phyloP scores from a whole-genome alignment of 2,888 invertebrate genomes.

The Brassicogethes aeneus region DNA sequence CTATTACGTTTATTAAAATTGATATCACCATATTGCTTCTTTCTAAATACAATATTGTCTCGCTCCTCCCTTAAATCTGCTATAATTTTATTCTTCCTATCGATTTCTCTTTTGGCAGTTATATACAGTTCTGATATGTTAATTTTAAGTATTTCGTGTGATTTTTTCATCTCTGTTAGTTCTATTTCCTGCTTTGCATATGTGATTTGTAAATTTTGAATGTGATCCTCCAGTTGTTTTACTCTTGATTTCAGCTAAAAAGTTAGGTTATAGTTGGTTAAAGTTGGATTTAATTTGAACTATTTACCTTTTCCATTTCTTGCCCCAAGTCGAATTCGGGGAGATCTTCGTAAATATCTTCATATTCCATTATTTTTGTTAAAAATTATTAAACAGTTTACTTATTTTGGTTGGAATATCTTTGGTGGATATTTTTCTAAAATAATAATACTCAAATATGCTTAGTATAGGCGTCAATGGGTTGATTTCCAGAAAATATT shows the following conservation, averaged over 20 bases:
- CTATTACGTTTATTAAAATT: background rate
- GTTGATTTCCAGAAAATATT: no score
- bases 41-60: conserved; percentile 33
- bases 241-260: conserved; percentile 30
- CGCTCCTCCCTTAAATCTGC: conserved; percentile 36
- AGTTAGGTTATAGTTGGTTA: conserved; percentile 12
- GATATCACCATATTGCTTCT: conserved; percentile 3
- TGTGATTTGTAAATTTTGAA: background rate
- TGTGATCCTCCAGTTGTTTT: conserved; percentile 15
- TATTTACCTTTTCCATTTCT: conserved; percentile 24
- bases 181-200: conserved; percentile 22
- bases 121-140: conserved; percentile 43
- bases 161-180: conserved; percentile 25
- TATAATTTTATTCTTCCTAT: conserved; percentile 42
- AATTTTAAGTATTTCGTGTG: conserved; percentile 33
- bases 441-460: no score
- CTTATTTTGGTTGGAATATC: no score
- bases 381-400: background rate
- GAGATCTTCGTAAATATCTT: conserved; percentile 40
- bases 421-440: no score
- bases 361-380: conserved; percentile 22
- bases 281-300: conserved; percentile 5
- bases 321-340: conserved; percentile 27
- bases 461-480: no score
- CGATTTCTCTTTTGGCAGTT: conserved; percentile 43